phyloP scores from a whole-genome alignment of 2,113 vertebrate species.

The Forbesichthys agassizii region DNA sequence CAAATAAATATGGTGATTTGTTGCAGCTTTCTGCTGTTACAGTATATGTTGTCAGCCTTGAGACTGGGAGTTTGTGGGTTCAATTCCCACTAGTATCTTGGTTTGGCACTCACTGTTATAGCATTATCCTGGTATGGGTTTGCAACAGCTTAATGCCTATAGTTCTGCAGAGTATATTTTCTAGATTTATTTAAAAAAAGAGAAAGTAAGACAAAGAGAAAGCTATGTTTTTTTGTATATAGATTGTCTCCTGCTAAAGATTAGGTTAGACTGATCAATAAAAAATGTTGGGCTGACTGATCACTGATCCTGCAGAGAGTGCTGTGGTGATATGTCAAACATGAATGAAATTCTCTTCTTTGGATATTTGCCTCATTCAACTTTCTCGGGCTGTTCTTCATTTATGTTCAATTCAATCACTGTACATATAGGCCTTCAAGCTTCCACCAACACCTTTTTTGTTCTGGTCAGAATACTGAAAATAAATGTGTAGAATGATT shows the following conservation, averaged over 20 bases:
- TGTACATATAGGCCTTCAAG: too few relatives aligned
- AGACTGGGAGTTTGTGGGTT: background rate
- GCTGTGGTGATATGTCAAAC: constrained; percentile 37
- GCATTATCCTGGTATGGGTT: background rate
- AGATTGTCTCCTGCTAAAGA: background rate
- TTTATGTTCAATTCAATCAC: background rate
- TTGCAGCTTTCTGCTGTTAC: background rate
- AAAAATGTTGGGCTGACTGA: constrained; percentile 37
- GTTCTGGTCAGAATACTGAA: too few relatives aligned
- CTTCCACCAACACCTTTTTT: too few relatives aligned
- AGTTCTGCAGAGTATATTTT: too few relatives aligned
- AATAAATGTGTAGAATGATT: background rate
- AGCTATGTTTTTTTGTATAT: background rate
- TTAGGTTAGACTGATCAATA: constrained; percentile 31
- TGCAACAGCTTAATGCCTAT: background rate
- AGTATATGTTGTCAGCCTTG: background rate
- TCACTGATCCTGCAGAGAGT: constrained; percentile 39
- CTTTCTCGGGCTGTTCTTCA: background rate
- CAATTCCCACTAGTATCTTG: background rate
- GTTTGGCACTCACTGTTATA: background rate
- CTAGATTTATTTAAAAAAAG: too few relatives aligned
- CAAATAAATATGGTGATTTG: background rate
- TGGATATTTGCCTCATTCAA: constrained; percentile 29
- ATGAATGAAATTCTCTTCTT: constrained; percentile 42
- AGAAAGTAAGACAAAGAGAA: too few relatives aligned